phyloP scores from a whole-genome alignment of 2,113 vertebrate genomes.

The Tragelaphus scriptus region DNA sequence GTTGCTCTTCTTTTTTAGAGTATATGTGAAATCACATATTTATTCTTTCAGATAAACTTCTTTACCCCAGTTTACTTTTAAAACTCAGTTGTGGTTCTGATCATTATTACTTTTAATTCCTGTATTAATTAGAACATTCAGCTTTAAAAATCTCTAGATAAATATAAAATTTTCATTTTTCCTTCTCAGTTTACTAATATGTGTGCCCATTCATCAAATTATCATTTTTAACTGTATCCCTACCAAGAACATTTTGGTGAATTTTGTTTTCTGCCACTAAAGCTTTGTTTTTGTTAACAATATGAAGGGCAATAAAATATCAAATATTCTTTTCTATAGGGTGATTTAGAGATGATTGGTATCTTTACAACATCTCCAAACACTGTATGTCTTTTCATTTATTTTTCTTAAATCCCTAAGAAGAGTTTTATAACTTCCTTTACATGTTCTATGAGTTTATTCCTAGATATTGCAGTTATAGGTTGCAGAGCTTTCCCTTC shows the following conservation, averaged over 20 bases:
- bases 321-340: not conserved
- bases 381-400: not conserved
- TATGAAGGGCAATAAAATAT: constrained; percentile 3
- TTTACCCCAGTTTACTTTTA: not conserved
- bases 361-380: not conserved
- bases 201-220: not conserved
- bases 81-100: not conserved
- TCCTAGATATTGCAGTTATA: not conserved
- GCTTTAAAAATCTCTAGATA: not conserved
- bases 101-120: constrained; percentile 17
- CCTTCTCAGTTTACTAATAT: not conserved
- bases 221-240: not conserved
- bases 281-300: not conserved
- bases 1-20: not conserved
- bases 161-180: not conserved
- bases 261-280: not conserved
- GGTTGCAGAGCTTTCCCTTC: not conserved
- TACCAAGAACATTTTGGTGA: not conserved
- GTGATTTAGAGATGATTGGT: not conserved
- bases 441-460: not conserved
- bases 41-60: constrained; percentile 6
- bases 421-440: not conserved
- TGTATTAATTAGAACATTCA: not conserved
- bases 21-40: not conserved
- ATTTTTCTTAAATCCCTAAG: not conserved